Conservation (phyloP, 2,888 invertebrate species). For the Orthosia gracilis region DNA sequence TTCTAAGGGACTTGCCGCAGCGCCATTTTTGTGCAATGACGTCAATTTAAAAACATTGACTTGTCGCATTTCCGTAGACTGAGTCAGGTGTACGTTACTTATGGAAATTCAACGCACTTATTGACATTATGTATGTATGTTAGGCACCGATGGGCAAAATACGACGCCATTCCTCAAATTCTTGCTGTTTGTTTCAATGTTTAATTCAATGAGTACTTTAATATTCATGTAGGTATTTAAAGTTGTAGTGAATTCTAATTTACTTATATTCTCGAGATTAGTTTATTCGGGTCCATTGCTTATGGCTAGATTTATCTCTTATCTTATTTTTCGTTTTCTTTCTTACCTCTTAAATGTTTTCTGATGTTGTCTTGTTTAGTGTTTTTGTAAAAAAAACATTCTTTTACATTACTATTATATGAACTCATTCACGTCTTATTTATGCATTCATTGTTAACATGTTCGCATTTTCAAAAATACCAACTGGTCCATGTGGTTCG, state of each 20-base stretch:
- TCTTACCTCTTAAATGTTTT: background rate
- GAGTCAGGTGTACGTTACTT: conserved; percentile 42
- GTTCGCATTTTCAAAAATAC: conserved; percentile 53
- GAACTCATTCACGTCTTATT: conserved; percentile 13
- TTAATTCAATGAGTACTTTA: conserved; percentile 18
- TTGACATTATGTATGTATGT: conserved; percentile 16
- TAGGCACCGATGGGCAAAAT: conserved; percentile 30
- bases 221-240: conserved; percentile 6
- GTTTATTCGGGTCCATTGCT: background rate
- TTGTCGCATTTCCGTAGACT: conserved; percentile 47
- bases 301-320: background rate
- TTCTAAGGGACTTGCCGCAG: conserved; percentile 5
- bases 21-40: conserved; percentile 42
- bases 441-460: conserved; percentile 42
- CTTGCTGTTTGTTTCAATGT: conserved; percentile 21
- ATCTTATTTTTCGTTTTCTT: background rate
- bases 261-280: background rate
- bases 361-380: background rate
- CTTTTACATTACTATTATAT: background rate
- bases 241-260: background rate
- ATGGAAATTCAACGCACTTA: conserved; percentile 36
- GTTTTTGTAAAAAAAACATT: background rate
- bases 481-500: conserved; percentile 54
- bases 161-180: conserved; percentile 29
- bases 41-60: conserved; percentile 32